Conservation (phyloP, 2,797 vertebrate genomes). For the Rhynchotus rufescens region DNA sequence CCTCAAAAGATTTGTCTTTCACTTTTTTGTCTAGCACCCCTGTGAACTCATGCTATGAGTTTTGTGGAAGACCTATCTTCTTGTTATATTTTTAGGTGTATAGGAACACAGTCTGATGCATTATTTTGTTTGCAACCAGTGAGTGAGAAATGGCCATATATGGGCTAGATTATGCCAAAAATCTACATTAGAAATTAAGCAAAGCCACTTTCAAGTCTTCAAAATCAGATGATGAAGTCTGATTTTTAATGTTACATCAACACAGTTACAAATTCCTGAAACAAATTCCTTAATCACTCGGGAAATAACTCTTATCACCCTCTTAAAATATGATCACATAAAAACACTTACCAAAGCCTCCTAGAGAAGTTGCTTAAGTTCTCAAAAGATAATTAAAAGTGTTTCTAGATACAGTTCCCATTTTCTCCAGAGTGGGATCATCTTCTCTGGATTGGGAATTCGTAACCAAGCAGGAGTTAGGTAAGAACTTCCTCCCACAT, state of each 20-base stretch:
- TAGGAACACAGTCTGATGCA: not conserved
- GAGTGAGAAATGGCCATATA: not conserved
- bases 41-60: not conserved
- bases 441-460: not conserved
- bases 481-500: not conserved
- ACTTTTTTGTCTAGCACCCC: not conserved
- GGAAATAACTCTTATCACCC: not conserved
- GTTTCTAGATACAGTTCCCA: not conserved
- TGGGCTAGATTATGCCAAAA: not conserved
- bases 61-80: not conserved
- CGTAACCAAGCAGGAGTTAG: not conserved
- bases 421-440: not conserved
- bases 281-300: not conserved
- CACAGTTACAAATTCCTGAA: not conserved
- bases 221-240: not conserved
- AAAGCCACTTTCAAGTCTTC: not conserved
- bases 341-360: not conserved
- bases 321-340: not conserved
- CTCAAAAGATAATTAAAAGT: not conserved
- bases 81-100: not conserved
- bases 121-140: not conserved
- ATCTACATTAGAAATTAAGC: not conserved
- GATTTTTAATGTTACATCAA: not conserved
- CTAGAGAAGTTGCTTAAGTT: not conserved
- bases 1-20: not conserved